phyloP scores from a whole-genome alignment of 1,140 invertebrate species.

The Drosophila repleta region DNA sequence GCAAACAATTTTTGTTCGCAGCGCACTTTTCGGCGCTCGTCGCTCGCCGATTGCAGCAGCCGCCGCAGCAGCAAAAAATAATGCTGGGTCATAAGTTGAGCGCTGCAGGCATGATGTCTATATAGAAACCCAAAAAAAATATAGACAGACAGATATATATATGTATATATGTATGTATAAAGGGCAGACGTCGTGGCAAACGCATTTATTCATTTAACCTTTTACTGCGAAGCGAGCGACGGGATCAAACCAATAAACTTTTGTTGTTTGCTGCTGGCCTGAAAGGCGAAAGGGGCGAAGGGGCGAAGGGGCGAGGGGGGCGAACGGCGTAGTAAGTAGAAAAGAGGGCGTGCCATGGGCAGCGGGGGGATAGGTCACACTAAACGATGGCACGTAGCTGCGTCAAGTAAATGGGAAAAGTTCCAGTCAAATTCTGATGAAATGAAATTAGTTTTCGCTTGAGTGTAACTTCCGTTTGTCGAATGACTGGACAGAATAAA shows the following conservation, averaged over 20 bases:
- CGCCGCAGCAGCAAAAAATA: conserved; percentile 10
- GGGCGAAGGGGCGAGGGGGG: too few relatives aligned
- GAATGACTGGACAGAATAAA: conserved; percentile 54
- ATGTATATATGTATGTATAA: not conserved
- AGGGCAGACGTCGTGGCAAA: conserved; percentile 9
- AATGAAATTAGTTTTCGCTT: conserved; percentile 67
- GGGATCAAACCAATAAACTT: conserved; percentile 62
- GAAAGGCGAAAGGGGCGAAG: too few relatives aligned
- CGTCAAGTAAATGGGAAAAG: conserved; percentile 62
- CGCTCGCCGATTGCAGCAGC: conserved; percentile 28
- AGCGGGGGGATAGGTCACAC: conserved; percentile 31
- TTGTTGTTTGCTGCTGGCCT: conserved; percentile 24
- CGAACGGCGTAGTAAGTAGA: not conserved
- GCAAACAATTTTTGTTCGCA: conserved; percentile 42
- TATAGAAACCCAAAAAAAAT: conserved; percentile 20
- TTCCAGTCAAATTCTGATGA: conserved; percentile 64
- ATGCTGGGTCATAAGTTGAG: conserved; percentile 54
- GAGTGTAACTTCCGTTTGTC: conserved; percentile 62
- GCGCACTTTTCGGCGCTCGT: conserved; percentile 39
- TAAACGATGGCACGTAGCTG: conserved; percentile 62
- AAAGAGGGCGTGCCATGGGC: not conserved
- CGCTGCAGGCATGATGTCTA: conserved; percentile 51
- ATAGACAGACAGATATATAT: not conserved
- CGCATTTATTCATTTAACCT: conserved; percentile 58
- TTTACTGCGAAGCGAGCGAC: conserved; percentile 30